Base-by-base conservation (phyloP, 2,888 invertebrate genomes). In the Caenorhabditis sp. region DNA sequence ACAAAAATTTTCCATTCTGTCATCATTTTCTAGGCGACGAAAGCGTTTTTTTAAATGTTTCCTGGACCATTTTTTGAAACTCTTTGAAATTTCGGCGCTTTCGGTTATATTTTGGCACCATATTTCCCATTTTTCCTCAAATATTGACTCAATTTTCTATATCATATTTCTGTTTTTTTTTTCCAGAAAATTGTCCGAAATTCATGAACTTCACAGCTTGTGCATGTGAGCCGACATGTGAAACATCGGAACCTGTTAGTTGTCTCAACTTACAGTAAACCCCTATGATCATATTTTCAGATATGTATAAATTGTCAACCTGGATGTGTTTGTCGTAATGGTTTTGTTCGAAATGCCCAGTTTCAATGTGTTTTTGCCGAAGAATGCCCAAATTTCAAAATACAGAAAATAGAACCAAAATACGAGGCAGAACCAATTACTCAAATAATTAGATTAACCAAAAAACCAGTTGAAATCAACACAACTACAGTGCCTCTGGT, bases 161-260 rank as follows among this genome's bases (percentile, higher is more conserved):
- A 31, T 6, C 4, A 31, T 31, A 31, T 31, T 6, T 50, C 50
- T 17, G 17, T 17, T 4, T 8, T 50, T 50, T 50, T 50, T 50
- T 21, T n/a, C n/a, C n/a, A 26, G 57, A 57, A 26, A 57, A 27
- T 8, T 59, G 59, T n/a, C 59, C 59, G 8, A 59, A 59, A 24
- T 59, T 59, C 19, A 59, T 49, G 43, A 49, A 14, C 4, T 59
- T 59, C 49, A 17, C 43, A 4, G 21, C n/a, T 1, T 59, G 59
- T 49, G 12, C 66, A 2, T 70, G 70, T 51, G 62, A 66, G 12
- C 58, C 55, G 21, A 66, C 66, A 6, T 70, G 70, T 37, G 54
- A 57, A 1, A 55, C 66, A 0, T 64, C 66, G 3, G 2, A 31
- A 17, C 66, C 70, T 14, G 70, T 70, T 8, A 31, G 59, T 58